Evolutionary conservation across 2,797 vertebrate species (phyloP), one percentile per base, ranked within the genome.

Genomic region (Girardinus metallicus): DNA sequence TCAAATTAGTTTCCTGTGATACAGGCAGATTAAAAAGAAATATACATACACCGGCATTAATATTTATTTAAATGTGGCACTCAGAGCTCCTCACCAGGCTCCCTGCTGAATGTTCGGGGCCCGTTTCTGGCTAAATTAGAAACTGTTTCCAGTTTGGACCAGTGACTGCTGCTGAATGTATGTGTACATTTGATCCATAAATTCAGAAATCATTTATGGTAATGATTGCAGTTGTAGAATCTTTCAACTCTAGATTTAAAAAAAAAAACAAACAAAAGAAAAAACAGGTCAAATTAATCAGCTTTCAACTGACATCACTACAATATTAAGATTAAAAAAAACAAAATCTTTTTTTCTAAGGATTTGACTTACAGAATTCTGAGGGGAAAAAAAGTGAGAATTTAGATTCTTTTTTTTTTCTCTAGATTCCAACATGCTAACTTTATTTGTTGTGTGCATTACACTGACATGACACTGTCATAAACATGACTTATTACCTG

Each of bases 221-320:
- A 21, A 21, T 21, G 62, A 10, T 23, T 10, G 34, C 15, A 66
- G 31, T 21, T 64, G 16, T 36, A 36, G 34, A 39, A 39, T 36
- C 31, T 4, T 21, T 39, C 7, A 7, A 21, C 16, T 5, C 31
- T 36, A 34, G 60, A 64, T 18, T 23, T 1, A 23, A 26, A 21
- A 16, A 2, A 23, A 26, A 21, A 16, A 49, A 7, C 9, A 2
- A 4, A 0, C n/a, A 49, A 5, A 46, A 26, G 0, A 5, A 4
- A 31, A 29, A 57, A 12, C 53, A 9, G 26, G 3, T 57, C 57
- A 62, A 18, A 60, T 29, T 5, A 31, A 29, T 31, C 1, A 0
- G 29, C n/a, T 60, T 31, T 9, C n/a, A 10, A 57, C 53, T n/a
- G 53, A 12, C 26, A 11, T 29, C 5, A 1, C 1, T 5, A 29